Conservation (phyloP, 53 echinoderm and acorn worm genomes). For the Holothuria leucospilota region DNA sequence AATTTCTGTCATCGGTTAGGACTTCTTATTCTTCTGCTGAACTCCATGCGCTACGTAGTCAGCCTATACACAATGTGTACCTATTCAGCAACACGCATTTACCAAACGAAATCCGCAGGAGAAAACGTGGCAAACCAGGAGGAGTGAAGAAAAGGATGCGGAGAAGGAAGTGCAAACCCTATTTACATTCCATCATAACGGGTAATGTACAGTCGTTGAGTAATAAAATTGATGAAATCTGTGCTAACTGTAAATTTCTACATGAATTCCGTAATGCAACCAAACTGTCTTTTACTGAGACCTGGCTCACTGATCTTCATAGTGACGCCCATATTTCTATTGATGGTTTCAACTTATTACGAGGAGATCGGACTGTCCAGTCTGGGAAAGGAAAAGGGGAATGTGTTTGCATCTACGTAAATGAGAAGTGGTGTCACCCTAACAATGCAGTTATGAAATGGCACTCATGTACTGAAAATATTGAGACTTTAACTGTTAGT, state of each 20-base stretch:
- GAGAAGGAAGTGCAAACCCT: not conserved
- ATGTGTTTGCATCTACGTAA: too few relatives aligned
- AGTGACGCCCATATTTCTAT: conserved; percentile 10
- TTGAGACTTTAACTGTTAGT: too few relatives aligned
- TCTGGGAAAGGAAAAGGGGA: conserved; percentile 30
- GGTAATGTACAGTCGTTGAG: too few relatives aligned
- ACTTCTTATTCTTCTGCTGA: too few relatives aligned
- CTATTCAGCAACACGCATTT: not conserved
- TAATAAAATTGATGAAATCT: conserved; percentile 17
- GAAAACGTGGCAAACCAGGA: conserved; percentile 43
- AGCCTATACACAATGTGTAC: conserved; percentile 8
- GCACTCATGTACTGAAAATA: conserved; percentile 9
- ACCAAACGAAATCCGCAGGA: conserved; percentile 4
- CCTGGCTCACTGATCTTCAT: conserved; percentile 33
- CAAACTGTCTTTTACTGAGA: conserved; percentile 13
- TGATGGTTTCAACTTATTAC: too few relatives aligned
- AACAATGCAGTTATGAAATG: conserved; percentile 11
- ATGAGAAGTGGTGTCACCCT: too few relatives aligned
- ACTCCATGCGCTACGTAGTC: conserved; percentile 20
- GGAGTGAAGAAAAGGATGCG: conserved; percentile 17
- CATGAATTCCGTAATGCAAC: conserved; percentile 11
- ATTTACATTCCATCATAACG: conserved; percentile 4
- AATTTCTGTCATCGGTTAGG: too few relatives aligned
- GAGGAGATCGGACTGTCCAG: conserved; percentile 37
- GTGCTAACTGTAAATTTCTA: conserved; percentile 9